A percentile compares a stretch with the other conserved stretches of the same genome.
Evolutionary conservation across 2,113 vertebrate genomes (phyloP).

Genomic region (Psettodes erumei): DNA sequence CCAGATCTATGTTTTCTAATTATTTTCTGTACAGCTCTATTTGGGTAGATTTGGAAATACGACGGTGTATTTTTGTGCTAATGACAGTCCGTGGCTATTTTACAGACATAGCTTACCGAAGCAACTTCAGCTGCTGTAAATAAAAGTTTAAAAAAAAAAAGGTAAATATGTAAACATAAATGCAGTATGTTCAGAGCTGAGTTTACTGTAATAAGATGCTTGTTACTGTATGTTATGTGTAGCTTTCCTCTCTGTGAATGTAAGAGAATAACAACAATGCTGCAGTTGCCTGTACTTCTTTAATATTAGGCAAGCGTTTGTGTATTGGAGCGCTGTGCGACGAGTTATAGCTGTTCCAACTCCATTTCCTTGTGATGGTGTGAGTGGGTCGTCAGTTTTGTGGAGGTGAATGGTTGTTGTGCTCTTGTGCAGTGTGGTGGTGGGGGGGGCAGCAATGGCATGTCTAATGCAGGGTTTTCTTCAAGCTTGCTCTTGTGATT

Average conservation of each 20-base stretch:
- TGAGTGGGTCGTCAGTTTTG: conserved; percentile 15
- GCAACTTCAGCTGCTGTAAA: conserved; percentile 54
- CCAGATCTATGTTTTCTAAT: conserved; percentile 75
- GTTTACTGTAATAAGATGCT: conserved; percentile 1
- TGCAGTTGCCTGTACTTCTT: conserved; percentile 25
- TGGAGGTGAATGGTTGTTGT: background rate
- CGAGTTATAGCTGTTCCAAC: background rate
- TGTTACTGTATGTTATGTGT: conserved; percentile 3
- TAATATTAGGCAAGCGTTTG: conserved; percentile 21
- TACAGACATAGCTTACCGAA: conserved; percentile 44
- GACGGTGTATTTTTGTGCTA: conserved; percentile 75
- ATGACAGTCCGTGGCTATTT: conserved; percentile 58
- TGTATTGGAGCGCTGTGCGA: background rate
- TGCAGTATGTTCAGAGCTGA: conserved; percentile 8
- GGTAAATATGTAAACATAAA: conserved; percentile 15
- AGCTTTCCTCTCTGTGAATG: conserved; percentile 28
- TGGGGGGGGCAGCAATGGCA: background rate
- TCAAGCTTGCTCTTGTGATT: background rate
- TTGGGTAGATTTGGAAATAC: conserved; percentile 59
- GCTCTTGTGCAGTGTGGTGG: background rate
- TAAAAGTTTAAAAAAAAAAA: conserved; percentile 6
- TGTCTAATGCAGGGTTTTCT: conserved; percentile 23
- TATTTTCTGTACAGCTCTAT: conserved; percentile 74
- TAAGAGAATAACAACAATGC: conserved; percentile 16
- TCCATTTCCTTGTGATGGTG: background rate